phyloP scores from a whole-genome alignment of 2,888 invertebrate species.

The Antheraea yamamai region DNA sequence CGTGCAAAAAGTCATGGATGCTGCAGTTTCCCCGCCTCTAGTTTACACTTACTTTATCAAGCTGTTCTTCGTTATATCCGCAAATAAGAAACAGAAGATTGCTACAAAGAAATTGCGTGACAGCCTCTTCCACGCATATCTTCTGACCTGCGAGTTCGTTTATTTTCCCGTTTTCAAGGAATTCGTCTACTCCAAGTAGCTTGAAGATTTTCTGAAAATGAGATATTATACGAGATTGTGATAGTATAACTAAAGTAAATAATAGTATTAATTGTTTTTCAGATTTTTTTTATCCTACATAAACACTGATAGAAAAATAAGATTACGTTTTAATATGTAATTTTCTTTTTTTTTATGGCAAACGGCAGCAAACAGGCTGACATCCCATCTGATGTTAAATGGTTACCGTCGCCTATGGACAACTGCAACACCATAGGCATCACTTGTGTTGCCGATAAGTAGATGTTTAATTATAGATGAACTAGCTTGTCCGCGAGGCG shows the following conservation, averaged over 20 bases:
- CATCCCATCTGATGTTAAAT: too few species aligned
- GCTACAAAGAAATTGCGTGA: constrained; percentile 80
- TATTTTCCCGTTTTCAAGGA: constrained; percentile 80
- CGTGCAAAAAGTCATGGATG: too few species aligned
- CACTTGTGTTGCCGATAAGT: too few species aligned
- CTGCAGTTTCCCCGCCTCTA: too few species aligned
- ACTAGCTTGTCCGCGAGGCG: too few species aligned
- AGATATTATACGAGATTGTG: not conserved
- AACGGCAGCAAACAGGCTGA: too few species aligned
- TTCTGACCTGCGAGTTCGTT: constrained; percentile 71
- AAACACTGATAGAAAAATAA: not conserved
- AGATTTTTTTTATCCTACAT: not conserved
- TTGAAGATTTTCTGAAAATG: constrained; percentile 57
- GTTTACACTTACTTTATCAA: constrained; percentile 70
- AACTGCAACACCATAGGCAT: too few species aligned
- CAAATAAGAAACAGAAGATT: constrained; percentile 84
- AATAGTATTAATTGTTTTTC: too few species aligned
- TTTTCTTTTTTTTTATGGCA: too few species aligned
- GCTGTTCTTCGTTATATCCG: constrained; percentile 77
- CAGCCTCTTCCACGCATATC: constrained; percentile 75
- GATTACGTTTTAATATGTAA: not conserved
- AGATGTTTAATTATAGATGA: too few species aligned
- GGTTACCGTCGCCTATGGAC: too few species aligned
- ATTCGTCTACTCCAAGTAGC: constrained; percentile 76
- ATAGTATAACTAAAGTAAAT: not conserved